Conservation (phyloP, 2,888 invertebrate species). For the Saturnia pavonia region DNA sequence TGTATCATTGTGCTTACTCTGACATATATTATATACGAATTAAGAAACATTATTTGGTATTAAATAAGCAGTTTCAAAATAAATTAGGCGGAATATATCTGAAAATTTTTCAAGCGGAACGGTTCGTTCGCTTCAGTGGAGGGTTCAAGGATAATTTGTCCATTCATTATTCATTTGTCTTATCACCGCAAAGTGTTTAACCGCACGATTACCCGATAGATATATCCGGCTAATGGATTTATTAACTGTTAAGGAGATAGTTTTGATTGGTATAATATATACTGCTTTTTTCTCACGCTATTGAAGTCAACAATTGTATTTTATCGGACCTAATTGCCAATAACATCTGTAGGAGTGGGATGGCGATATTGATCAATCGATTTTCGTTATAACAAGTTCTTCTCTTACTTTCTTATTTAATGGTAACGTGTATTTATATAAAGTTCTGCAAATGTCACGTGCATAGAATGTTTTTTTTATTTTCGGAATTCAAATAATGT, state of each 20-base stretch:
- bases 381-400: no score
- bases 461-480: no score
- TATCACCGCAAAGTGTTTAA: not conserved
- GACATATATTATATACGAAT: no score
- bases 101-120: not conserved
- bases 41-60: not conserved
- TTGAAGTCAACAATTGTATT: not conserved
- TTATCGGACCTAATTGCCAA: not conserved
- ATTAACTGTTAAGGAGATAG: not conserved
- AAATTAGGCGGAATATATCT: not conserved
- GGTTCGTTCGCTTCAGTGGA: not conserved
- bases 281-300: not conserved
- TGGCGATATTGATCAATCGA: no score
- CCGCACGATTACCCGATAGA: not conserved
- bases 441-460: no score
- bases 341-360: no score
- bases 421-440: no score
- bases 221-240: not conserved
- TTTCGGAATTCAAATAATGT: no score
- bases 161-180: not conserved
- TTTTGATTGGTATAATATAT: not conserved
- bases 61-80: not conserved
- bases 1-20: no score
- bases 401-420: no score
- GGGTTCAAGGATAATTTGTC: not conserved